Base-by-base conservation (phyloP, 2,888 invertebrate genomes). In the Euplexia lucipara region DNA sequence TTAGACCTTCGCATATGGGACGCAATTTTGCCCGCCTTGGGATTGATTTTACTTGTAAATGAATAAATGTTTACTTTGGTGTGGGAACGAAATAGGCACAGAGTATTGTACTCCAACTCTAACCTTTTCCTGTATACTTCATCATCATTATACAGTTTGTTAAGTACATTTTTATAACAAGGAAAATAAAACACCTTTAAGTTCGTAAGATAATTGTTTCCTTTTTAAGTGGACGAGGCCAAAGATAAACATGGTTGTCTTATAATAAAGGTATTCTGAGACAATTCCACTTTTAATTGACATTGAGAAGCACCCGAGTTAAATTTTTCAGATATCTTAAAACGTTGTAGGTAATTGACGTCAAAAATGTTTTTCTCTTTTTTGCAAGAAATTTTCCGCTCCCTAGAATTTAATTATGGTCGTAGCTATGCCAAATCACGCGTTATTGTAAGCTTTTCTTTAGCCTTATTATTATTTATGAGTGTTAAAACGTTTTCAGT, bases 381-480 rank as follows among this genome's bases (percentile, higher is more conserved):
- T 76, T 72, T 45, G 51, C 30, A 56, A 75, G 59, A 70, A 68
- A 64, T 71, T 68, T 70, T 63, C 54, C 62, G 47, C 63, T 76
- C 68, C 59, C 64, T 64, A 56, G 54, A 81, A 81, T 76, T 76
- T 79, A 81, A 81, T 81, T 79, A 81, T 61, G 70, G 49, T 59
- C 49, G 59, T 68, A 76, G 80, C 66, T 64, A 74, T 79, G 70
- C 74, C 72, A 78, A 81, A 81, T 81, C 79, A 81, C 70, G 76
- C 66, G 62, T 81, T 72, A 72, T 72, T 71, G 54, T 69, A 78
- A 76, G 73, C 70, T 81, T 70, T 69, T 64, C 52, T 60, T 69
- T 60, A 37, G 39, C 57, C 60, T 76, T 68, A 69, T 80, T 78
- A 60, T 73, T 76, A 73, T 70, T 72, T 65, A 70, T 62, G 42